Evolutionary conservation across 2,888 invertebrate species (phyloP).

Genomic region (Pterostichus madidus): DNA sequence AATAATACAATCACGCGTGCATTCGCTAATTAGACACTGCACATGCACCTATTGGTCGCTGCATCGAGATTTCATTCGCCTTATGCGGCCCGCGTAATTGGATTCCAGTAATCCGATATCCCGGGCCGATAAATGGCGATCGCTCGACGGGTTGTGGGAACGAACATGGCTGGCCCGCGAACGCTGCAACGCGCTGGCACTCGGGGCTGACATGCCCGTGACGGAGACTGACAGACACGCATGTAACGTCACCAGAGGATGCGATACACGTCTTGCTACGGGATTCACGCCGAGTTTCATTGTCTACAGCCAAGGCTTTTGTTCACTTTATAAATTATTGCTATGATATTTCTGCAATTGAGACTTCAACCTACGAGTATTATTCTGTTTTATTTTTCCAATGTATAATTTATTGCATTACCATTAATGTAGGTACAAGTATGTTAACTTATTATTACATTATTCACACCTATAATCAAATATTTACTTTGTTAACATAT

Average conservation of each 20-base stretch:
- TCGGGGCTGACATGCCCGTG: background rate
- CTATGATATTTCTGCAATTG: slow-evolving; percentile 4
- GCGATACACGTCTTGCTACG: slow-evolving; percentile 11
- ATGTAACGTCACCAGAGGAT: slow-evolving; percentile 31
- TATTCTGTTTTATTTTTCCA: background rate
- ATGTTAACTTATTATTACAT: too few relatives aligned
- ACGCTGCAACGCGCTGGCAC: background rate
- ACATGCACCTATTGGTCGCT: background rate
- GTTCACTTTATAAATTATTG: slow-evolving; percentile 10
- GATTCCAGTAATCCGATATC: slow-evolving; percentile 77
- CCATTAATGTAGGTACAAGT: too few relatives aligned
- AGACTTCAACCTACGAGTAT: slow-evolving; percentile 14
- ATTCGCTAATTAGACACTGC: slow-evolving; percentile 61
- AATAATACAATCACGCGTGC: slow-evolving; percentile 59
- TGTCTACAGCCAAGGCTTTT: background rate
- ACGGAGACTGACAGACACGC: slow-evolving; percentile 39
- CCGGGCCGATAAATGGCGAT: slow-evolving; percentile 71
- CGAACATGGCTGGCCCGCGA: slow-evolving; percentile 26
- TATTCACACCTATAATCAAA: too few relatives aligned
- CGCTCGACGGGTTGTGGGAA: slow-evolving; percentile 37
- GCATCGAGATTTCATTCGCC: slow-evolving; percentile 75
- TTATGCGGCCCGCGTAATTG: slow-evolving; percentile 76
- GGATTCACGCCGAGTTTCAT: background rate
- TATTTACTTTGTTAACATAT: too few relatives aligned
- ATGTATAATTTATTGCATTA: background rate